A percentile compares a stretch with the other conserved stretches of the same genome.
Conservation (phyloP, 2,888 invertebrate species). For the Rosalia funebris region DNA sequence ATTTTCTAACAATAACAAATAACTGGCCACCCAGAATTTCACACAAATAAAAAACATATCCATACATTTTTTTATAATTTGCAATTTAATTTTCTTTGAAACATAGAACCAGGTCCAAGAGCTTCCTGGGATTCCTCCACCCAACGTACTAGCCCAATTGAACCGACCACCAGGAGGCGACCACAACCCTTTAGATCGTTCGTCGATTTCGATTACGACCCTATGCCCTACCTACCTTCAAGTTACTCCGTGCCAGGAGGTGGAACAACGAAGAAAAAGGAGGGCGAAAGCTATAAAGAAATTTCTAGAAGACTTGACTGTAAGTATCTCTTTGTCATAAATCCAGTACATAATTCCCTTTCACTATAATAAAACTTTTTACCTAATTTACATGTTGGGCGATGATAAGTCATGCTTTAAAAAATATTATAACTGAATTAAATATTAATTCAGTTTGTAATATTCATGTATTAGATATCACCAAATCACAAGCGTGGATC, state of each 20-base stretch:
- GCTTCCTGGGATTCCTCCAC: conserved; percentile 61
- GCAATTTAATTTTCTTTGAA: neutral
- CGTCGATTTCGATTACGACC: conserved; percentile 49
- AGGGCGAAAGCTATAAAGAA: conserved; percentile 61
- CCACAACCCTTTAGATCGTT: conserved; percentile 47
- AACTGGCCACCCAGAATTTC: no score
- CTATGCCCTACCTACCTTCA: conserved; percentile 51
- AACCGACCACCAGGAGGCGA: conserved; percentile 41
- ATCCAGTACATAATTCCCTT: no score
- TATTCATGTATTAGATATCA: no score
- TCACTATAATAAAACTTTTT: neutral
- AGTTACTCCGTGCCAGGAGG: conserved; percentile 45
- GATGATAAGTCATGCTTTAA: neutral
- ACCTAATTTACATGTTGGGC: neutral
- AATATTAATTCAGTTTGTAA: no score
- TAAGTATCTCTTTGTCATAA: conserved; percentile 46
- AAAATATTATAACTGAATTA: no score
- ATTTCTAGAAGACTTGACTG: conserved; percentile 61
- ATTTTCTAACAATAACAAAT: no score
- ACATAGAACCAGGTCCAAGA: conserved; percentile 65
- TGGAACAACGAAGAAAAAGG: conserved; percentile 58
- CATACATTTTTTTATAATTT: no score
- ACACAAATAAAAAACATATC: no score
- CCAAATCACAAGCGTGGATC: no score
- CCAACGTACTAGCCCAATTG: conserved; percentile 39